phyloP scores from a whole-genome alignment of 2,888 invertebrate species.

The Scaptomyza cyrtandrae region DNA sequence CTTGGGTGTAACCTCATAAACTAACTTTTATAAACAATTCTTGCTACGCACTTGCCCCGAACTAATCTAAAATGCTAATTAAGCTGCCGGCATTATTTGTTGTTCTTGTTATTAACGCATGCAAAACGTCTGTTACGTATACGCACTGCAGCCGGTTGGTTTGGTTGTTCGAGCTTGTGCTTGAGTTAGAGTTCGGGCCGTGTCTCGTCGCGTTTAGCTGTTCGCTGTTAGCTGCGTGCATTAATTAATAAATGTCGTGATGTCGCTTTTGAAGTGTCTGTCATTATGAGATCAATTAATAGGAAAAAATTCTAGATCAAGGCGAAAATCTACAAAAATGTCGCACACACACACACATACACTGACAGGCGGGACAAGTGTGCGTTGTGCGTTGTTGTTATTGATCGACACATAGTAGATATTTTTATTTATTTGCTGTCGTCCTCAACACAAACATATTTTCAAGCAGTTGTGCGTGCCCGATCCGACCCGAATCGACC shows the following conservation, averaged over 20 bases:
- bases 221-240: constrained; percentile 56
- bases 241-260: constrained; percentile 82
- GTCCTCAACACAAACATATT: constrained; percentile 43
- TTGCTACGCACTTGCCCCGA: constrained; percentile 67
- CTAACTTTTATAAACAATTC: constrained; percentile 44
- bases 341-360: constrained; percentile 60
- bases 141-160: constrained; percentile 52
- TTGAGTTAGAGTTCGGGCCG: constrained; percentile 32
- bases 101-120: constrained; percentile 46
- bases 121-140: constrained; percentile 72
- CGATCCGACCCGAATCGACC: constrained; percentile 20
- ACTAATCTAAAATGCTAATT: constrained; percentile 81
- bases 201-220: constrained; percentile 31
- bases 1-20: constrained; percentile 69
- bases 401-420: constrained; percentile 56
- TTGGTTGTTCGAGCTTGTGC: constrained; percentile 38
- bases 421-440: constrained; percentile 43
- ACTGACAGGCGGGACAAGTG: constrained; percentile 43
- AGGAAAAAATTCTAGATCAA: constrained; percentile 83
- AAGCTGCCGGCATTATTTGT: constrained; percentile 76
- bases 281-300: constrained; percentile 83
- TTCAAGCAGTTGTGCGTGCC: constrained; percentile 24
- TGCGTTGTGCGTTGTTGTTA: constrained; percentile 47
- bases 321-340: constrained; percentile 76
- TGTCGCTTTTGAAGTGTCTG: constrained; percentile 82